Base-by-base conservation (phyloP, 2,797 vertebrate species). In the Mus spretus region DNA sequence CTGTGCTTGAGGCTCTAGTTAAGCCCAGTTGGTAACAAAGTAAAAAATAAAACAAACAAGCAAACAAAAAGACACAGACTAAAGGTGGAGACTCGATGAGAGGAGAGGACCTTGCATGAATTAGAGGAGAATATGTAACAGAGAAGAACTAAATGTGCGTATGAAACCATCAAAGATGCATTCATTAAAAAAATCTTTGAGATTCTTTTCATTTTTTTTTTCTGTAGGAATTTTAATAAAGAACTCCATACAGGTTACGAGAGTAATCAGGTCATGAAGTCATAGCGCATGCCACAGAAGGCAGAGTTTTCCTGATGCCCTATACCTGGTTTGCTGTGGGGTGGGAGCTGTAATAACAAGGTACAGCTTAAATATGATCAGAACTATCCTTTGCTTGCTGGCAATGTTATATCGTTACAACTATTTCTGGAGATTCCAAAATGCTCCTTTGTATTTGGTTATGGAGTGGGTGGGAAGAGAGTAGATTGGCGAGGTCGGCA, bases 61-160 rank as follows among this genome's bases (percentile, higher is more conserved):
- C 47, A 87, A 47, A 24, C 2, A 26, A 47, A n/a, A 17, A 12
- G 34, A 72, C 67, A 87, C 2, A 26, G 57, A 88, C 0, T 17
- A 31, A 19, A 53, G 15, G 24, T 57, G 50, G 85, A 74, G 85
- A 28, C 53, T 57, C 74, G 34, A 50, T 0, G 22, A 5, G 50
- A 40, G 14, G 67, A 57, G 24, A 6, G 50, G n/a, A 55, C 10
- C 47, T 57, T 4, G 50, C 19, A 6, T 74, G 15, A 10, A 3
- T 74, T 28, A 31, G 53, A 75, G 5, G 9, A 40, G 3, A 13
- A 37, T 22, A 19, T 4, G 11, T 20, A 12, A 31, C 24, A 24
- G 40, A n/a, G 40, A 28, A 0, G 5, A 13, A 57, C 57, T 40
- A 57, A 19, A 40, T 13, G 0, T 4, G 5, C 1, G 5, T 40